These are phyloP conservation scores for Onychomys leucogaster DNA, from an alignment of 2,797 vertebrate species.

Conservation along the genomic window DNA sequence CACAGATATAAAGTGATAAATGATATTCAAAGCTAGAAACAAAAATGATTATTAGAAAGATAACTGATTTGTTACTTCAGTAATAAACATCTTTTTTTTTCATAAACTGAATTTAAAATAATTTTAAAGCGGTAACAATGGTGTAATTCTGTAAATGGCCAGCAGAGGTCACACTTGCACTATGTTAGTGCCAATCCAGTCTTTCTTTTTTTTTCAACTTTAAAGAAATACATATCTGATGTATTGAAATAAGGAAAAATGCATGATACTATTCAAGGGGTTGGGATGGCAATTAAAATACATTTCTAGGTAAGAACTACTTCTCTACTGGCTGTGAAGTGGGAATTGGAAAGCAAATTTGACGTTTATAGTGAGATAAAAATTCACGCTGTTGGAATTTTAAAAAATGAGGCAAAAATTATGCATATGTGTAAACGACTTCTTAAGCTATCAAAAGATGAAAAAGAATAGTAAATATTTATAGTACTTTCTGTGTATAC, in stretches of 20 bases:
- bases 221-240: not conserved
- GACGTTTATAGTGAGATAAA: not conserved
- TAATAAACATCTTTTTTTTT: not conserved
- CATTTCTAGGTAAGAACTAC: not conserved
- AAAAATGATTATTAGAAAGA: not conserved
- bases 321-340: not conserved
- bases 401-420: constrained; percentile 16
- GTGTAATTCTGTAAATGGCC: constrained; percentile 32
- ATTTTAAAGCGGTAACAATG: not conserved
- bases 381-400: not conserved
- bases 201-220: not conserved
- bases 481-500: not conserved
- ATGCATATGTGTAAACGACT: not conserved
- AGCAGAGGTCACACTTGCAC: constrained; percentile 67
- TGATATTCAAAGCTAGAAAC: not conserved
- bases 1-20: not conserved
- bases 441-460: not conserved
- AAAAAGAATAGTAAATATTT: not conserved
- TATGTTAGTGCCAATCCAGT: not conserved
- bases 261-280: not conserved
- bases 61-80: not conserved
- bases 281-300: not conserved
- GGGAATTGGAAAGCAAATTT: constrained; percentile 38
- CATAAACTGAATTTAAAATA: constrained; percentile 19
- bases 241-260: not conserved